Evolutionary conservation across 2,113 vertebrate species (phyloP), one percentile per base, ranked within the genome.

Genomic region (Oreochromis spilurus): DNA sequence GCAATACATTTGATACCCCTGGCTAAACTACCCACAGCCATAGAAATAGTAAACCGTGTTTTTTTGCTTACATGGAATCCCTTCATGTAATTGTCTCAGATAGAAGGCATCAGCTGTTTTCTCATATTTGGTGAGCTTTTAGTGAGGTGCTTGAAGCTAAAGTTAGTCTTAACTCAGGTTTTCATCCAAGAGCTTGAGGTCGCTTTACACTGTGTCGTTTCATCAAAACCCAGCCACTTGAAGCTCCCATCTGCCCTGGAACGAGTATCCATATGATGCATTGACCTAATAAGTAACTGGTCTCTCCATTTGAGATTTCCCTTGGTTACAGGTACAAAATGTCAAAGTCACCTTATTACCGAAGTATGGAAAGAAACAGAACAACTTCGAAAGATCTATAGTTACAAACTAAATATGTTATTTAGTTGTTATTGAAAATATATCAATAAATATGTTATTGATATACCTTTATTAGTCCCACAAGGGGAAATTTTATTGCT

Each of bases 161-260:
- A 40, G 36, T 67, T 67, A 67, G 62, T 67, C 11, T 40, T 67
- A 40, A 38, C 62, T 67, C 36, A 5, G 62, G 19, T 21, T 67
- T 67, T 38, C 11, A 67, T 40, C 11, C 62, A 67, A 67, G 19
- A 5, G 62, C 62, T 67, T 67, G 34, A 40, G 19, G 62, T 67
- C 0, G 3, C 62, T 9, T 40, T 67, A 21, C 19, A 67, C 31
- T 14, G 62, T 40, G 62, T 40, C 10, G 21, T 40, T 40, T 67
- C 1, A 67, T 67, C 62, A 40, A 67, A 67, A 40, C 0, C 62
- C 36, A 8, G 36, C 36, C 11, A 21, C 36, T 0, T 40, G 62
- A 9, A 67, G 19, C 62, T 67, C 34, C 62, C 6, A 40, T 21
- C 62, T 67, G 36, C 62, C 19, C 62, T 40, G 62, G 19, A 67